phyloP scores from a whole-genome alignment of 2,888 invertebrate genomes.

The Latheticus oryzae region DNA sequence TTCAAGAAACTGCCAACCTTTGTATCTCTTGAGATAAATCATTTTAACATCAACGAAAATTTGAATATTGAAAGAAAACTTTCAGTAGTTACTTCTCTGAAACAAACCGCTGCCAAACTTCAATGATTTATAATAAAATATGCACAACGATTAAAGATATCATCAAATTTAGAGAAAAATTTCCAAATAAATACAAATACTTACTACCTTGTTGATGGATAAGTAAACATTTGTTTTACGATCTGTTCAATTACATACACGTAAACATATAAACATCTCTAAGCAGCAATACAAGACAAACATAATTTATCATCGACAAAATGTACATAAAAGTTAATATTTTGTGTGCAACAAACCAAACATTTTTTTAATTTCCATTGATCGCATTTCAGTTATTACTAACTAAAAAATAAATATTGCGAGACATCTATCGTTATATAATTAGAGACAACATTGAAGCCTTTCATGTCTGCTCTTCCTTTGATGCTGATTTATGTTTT shows the following conservation, averaged over 20 bases:
- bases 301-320: no score
- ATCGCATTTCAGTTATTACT: no score
- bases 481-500: no score
- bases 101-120: slow-evolving; percentile 19
- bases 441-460: no score
- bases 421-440: no score
- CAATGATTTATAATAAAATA: slow-evolving; percentile 25
- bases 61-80: slow-evolving; percentile 19
- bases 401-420: no score
- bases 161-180: no score
- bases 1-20: background rate
- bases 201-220: slow-evolving; percentile 17
- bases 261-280: slow-evolving; percentile 19
- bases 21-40: background rate
- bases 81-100: slow-evolving; percentile 13
- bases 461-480: no score
- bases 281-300: slow-evolving; percentile 20
- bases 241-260: slow-evolving; percentile 23
- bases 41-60: slow-evolving; percentile 5
- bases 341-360: no score
- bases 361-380: no score
- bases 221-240: slow-evolving; percentile 29
- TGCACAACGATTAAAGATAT: no score
- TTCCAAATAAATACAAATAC: slow-evolving; percentile 7
- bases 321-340: no score